These are phyloP conservation scores for Phymanthus crucifer DNA, from an alignment of 92 coral and sea anemone species.

Conservation along the genomic window DNA sequence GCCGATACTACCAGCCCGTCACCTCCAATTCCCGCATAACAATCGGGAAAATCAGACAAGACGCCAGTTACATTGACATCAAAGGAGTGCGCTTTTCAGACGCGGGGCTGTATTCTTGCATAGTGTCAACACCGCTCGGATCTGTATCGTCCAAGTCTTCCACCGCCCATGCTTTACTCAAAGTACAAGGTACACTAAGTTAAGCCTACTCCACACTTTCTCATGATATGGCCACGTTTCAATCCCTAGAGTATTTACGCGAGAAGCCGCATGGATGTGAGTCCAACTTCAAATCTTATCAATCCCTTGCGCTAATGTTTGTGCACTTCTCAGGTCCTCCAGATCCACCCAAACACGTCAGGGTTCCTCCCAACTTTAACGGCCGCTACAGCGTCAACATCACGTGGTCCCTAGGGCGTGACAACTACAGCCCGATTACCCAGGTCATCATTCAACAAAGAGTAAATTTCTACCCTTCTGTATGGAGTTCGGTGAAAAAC, in stretches of 20 bases:
- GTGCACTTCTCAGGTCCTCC: slow-evolving; percentile 74
- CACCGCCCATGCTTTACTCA: slow-evolving; percentile 43
- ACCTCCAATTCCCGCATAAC: slow-evolving; percentile 36
- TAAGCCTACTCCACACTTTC: no score
- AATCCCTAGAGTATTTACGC: no score
- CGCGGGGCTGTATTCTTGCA: slow-evolving; percentile 66
- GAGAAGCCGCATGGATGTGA: no score
- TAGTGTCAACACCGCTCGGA: slow-evolving; percentile 40
- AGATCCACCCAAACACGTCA: slow-evolving; percentile 64
- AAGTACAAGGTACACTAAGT: slow-evolving; percentile 65
- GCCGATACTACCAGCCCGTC: slow-evolving; percentile 37
- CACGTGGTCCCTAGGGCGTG: slow-evolving; percentile 70
- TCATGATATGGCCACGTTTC: no score
- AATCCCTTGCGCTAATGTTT: neutral
- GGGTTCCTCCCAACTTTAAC: slow-evolving; percentile 28
- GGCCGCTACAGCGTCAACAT: slow-evolving; percentile 63
- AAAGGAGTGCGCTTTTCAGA: slow-evolving; percentile 52
- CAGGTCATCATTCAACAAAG: slow-evolving; percentile 65
- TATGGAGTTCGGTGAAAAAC: slow-evolving; percentile 55
- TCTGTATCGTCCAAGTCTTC: slow-evolving; percentile 31
- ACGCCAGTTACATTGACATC: slow-evolving; percentile 54
- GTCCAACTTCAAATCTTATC: no score
- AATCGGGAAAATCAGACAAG: slow-evolving; percentile 48
- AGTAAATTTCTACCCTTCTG: slow-evolving; percentile 50
- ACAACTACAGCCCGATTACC: slow-evolving; percentile 69